Base-by-base conservation (phyloP, 2,113 vertebrate genomes). In the Oncorhynchus keta region DNA sequence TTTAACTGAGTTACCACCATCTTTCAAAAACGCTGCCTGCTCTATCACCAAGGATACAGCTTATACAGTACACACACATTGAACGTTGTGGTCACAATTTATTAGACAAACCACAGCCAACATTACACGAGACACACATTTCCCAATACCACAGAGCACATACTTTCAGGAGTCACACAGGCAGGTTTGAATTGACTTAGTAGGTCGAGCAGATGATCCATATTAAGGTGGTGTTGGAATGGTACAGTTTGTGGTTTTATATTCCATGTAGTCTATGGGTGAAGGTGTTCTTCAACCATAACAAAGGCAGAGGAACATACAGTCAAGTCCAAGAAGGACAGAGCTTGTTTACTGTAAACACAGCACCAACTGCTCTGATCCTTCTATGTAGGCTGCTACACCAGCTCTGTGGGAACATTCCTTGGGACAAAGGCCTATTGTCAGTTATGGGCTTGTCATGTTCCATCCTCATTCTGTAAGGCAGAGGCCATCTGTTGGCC, bases 361-460 rank as follows among this genome's bases (percentile, higher is more conserved):
- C 39, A 4, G 1, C 0, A 11, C 1, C 59, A 3, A 45, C 69
- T 28, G 45, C 67, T 84, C 35, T 66, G 64, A 76, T 70, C 20
- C 32, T 64, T 72, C 24, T 61, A 7, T 68, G 48, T 55, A 32
- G 45, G 51, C 48, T 35, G 11, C 73, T 24, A 62, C 9, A 45
- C 39, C 2, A 74, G 61, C 75, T 57, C 72, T 59, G 8, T 13
- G 3, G 70, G 72, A 57, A 30, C 5, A 22, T 20, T 35, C 26
- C 2, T 6, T 1, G 5, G 72, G 22, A 87, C 86, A 88, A 86
- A 86, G 77, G 8, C n/a, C 79, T 83, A 79, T 86, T 84, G 81
- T 85, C 49, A 74, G 14, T 1, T 62, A 22, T 62, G 59, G 20
- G 59, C 30, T 68, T 4, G 18, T 14, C 62, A 14, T 16, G 28